Conservation (phyloP, 2,888 invertebrate genomes). For the Tineola bisselliella region DNA sequence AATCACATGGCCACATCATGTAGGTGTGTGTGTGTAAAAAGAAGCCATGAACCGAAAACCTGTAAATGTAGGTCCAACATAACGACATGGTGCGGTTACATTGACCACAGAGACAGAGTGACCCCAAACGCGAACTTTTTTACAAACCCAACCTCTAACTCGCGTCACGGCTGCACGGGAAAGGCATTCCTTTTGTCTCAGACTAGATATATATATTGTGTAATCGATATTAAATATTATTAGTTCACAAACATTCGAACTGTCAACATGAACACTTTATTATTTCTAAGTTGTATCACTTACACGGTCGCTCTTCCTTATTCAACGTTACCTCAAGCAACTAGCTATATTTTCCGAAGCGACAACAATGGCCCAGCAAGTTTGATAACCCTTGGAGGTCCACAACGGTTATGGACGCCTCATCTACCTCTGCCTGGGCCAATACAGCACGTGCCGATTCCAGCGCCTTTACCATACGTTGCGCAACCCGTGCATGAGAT, state of each 20-base stretch:
- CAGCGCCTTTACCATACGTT: conserved; percentile 45
- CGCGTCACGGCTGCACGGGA: conserved; percentile 55
- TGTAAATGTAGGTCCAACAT: no score
- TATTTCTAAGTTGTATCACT: conserved; percentile 11
- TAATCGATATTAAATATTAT: conserved; percentile 36
- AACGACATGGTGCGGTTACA: no score
- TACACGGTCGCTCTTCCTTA: conserved; percentile 35
- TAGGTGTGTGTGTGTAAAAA: no score
- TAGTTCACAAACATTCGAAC: conserved; percentile 13
- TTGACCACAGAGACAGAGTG: not conserved
- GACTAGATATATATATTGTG: conserved; percentile 60
- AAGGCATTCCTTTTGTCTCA: conserved; percentile 48
- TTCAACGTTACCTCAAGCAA: conserved; percentile 52
- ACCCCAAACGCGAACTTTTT: not conserved
- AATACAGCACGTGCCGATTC: conserved; percentile 28
- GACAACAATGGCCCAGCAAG: conserved; percentile 58
- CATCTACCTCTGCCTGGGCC: conserved; percentile 36
- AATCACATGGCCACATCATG: no score
- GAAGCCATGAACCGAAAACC: no score
- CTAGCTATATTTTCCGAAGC: conserved; percentile 64
- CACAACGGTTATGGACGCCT: conserved; percentile 37
- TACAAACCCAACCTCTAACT: conserved; percentile 37
- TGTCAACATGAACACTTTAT: conserved; percentile 1
- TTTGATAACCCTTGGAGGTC: conserved; percentile 48
- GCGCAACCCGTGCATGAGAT: conserved; percentile 26